Base-by-base conservation (phyloP, 2,888 invertebrate species). In the Pegoplata infirma region DNA sequence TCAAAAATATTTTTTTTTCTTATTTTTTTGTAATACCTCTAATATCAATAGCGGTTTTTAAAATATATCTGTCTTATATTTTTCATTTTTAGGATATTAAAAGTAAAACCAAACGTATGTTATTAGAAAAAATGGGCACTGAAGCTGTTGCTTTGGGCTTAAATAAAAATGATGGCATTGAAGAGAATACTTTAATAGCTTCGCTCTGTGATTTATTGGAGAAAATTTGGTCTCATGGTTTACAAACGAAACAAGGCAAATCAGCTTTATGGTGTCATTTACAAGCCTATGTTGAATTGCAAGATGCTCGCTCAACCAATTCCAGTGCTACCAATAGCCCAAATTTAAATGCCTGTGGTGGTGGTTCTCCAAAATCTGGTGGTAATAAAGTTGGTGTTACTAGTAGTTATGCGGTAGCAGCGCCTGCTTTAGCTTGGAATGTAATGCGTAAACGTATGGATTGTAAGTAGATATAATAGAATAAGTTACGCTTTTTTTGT, bases 131-230 rank as follows among this genome's bases (percentile, higher is more conserved):
- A 91, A 96, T 99, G 95, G 99, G 99, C 0, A 95, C 94, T 4
- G 99, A 99, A 91, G 99, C 98, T 8, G 95, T 97, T 1, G 98
- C 97, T 58, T 90, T 99, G 80, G 98, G 98, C 12, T 95, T 98
- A 81, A 94, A 94, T 46, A 94, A 94, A 46, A 94, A 94, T 49
- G 96, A 97, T 85, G 94, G 93, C 55, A 94, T 98, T 0, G 99
- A 99, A 90, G 99, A 99, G 89, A 99, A 98, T 87, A 99, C 99
- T 0, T 92, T 99, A 84, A 98, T 99, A 49, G 98, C 98, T n/a
- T 96, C 98, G 71, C 91, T 99, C 4, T 99, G 99, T 90, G 99
- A 99, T 90, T 92, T 99, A 66, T 90, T 99, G 56, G 99, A 99
- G 90, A 92, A 99, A 82, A 95, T 99, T 23, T 99, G 99, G 99